These are phyloP conservation scores for Oreochromis aureus DNA, from an alignment of 2,113 vertebrate genomes.

Conservation along the genomic window DNA sequence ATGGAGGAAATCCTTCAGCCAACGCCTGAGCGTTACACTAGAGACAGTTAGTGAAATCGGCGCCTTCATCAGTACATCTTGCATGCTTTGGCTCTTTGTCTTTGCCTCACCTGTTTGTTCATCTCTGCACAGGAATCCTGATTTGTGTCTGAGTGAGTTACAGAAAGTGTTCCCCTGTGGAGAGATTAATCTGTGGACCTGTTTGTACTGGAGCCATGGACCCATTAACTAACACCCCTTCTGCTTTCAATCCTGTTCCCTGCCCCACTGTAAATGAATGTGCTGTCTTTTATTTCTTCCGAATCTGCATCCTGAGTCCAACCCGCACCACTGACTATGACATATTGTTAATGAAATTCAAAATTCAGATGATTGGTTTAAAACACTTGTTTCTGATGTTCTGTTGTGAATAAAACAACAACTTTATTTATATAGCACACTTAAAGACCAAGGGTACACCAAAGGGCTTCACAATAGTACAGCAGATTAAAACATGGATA, in stretches of 20 bases:
- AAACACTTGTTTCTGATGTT: neutral
- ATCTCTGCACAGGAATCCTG: neutral
- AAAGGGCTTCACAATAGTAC: too few relatives aligned
- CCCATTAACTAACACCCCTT: neutral
- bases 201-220: neutral
- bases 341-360: neutral
- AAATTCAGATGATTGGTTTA: neutral
- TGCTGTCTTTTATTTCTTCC: neutral
- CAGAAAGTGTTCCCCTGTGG: neutral
- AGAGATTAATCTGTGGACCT: neutral
- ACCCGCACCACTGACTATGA: neutral
- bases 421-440: too few relatives aligned
- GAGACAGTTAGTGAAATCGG: neutral
- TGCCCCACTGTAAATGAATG: neutral
- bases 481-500: too few relatives aligned
- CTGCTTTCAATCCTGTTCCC: neutral
- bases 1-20: neutral
- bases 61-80: neutral
- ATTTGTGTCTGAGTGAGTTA: neutral
- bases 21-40: neutral
- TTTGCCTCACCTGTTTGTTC: neutral
- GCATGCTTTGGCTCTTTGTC: neutral
- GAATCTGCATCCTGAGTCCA: neutral
- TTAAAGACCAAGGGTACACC: too few relatives aligned
- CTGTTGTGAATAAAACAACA: neutral